Conservation (phyloP, 2,113 vertebrate species). For the Anser cygnoides region DNA sequence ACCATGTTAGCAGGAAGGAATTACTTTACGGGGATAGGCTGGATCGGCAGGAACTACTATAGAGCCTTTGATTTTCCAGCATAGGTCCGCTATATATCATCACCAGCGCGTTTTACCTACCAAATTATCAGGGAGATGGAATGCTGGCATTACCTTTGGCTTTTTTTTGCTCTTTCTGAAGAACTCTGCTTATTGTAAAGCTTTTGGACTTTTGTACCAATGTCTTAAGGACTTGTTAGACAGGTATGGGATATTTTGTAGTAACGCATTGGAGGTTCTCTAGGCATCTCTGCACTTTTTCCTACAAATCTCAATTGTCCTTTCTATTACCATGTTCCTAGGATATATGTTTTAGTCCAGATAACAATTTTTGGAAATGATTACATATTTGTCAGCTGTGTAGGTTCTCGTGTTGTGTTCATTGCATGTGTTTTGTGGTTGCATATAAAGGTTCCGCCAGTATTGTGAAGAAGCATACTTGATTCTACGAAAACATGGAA, state of each 20-base stretch:
- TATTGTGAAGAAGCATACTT: conserved; percentile 96
- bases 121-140: background rate
- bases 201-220: background rate
- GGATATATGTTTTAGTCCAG: fast-evolving
- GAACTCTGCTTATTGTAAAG: background rate
- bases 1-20: fast-evolving
- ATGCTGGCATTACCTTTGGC: background rate
- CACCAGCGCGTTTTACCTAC: background rate
- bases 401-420: background rate
- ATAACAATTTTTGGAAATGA: fast-evolving
- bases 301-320: background rate
- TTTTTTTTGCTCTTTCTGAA: background rate
- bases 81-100: background rate
- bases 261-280: background rate
- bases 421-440: background rate
- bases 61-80: background rate
- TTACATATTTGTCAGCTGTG: fast-evolving
- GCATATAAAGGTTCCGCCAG: conserved; percentile 87
- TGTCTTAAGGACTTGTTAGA: background rate
- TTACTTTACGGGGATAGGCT: background rate
- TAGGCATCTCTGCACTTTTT: background rate
- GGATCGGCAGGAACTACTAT: background rate
- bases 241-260: background rate
- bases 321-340: background rate
- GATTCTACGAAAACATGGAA: conserved; percentile 91